Percentiles rank a stretch among this genome's conserved stretches.
phyloP scores from a whole-genome alignment of 2,888 invertebrate species.

The Drosophila mayaguana region DNA sequence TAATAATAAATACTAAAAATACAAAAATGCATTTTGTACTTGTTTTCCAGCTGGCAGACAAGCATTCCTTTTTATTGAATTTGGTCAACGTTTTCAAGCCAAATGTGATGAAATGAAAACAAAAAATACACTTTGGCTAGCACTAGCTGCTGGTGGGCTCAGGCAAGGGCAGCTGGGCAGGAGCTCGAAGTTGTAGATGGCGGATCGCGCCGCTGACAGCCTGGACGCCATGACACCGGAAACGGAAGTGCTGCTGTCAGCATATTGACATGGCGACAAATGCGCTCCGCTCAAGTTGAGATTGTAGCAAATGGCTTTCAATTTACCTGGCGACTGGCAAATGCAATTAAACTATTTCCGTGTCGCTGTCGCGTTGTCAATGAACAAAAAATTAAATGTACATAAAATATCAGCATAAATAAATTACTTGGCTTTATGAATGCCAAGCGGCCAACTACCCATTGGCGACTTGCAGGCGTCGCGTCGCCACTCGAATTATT shows the following conservation, averaged over 20 bases:
- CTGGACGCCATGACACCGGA: conserved; percentile 62
- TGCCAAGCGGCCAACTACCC: conserved; percentile 28
- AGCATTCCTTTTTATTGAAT: conserved; percentile 51
- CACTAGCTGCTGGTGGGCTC: conserved; percentile 37
- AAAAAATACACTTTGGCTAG: conserved; percentile 58
- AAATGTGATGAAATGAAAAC: conserved; percentile 59
- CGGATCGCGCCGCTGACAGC: conserved; percentile 36
- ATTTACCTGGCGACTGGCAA: conserved; percentile 55
- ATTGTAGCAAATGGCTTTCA: conserved; percentile 70
- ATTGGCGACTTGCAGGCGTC: conserved; percentile 66
- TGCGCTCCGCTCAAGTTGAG: conserved; percentile 67
- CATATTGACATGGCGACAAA: conserved; percentile 78
- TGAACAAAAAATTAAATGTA: conserved; percentile 46
- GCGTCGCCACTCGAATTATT: conserved; percentile 40
- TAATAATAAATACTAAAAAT: too few species aligned
- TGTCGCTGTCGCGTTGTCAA: conserved; percentile 55
- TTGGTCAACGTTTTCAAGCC: conserved; percentile 60
- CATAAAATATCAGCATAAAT: conserved; percentile 63
- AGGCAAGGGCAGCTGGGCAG: conserved; percentile 37
- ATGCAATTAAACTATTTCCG: conserved; percentile 81
- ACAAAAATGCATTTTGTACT: background rate
- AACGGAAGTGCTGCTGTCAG: conserved; percentile 77
- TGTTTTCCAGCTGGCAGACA: conserved; percentile 21
- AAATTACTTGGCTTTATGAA: conserved; percentile 61
- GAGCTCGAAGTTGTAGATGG: conserved; percentile 34